Percentiles rank a stretch among this genome's conserved stretches.
These are phyloP conservation scores for Adelphocoris suturalis DNA, from an alignment of 2,888 invertebrate species.

Conservation along the genomic window DNA sequence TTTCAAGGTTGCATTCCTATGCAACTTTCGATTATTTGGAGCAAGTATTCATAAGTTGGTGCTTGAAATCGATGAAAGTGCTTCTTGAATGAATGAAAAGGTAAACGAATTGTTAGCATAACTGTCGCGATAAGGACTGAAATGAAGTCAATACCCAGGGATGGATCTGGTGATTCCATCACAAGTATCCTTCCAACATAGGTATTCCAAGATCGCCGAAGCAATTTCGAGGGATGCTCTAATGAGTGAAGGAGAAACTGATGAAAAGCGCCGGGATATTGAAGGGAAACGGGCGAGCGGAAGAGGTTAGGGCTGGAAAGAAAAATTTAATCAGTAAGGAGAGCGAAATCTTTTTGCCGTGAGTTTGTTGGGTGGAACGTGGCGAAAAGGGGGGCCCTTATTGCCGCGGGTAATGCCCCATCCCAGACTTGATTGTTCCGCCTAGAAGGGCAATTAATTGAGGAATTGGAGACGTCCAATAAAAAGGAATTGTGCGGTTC, in stretches of 20 bases:
- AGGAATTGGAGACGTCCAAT: constrained; percentile 72
- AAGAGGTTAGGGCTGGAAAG: constrained; percentile 47
- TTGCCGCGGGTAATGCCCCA: constrained; percentile 70
- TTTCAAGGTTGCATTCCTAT: no score
- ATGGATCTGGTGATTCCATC: background rate
- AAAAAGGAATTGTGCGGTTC: constrained; percentile 71
- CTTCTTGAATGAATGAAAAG: no score
- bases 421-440: constrained; percentile 72
- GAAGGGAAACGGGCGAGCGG: background rate
- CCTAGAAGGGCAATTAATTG: constrained; percentile 72
- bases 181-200: constrained; percentile 27
- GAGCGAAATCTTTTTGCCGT: constrained; percentile 65
- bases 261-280: background rate
- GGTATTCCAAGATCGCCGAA: constrained; percentile 38
- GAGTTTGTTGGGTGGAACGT: constrained; percentile 64
- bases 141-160: no score
- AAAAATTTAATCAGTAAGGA: constrained; percentile 68
- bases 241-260: constrained; percentile 35
- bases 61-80: no score
- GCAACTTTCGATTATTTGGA: no score
- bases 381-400: constrained; percentile 62
- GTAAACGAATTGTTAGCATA: no score
- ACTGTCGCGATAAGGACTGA: no score
- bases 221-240: constrained; percentile 32
- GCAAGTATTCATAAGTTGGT: no score